Percentiles rank a stretch among this genome's conserved stretches.
These are phyloP conservation scores for Hyla sarda DNA, from an alignment of 2,113 vertebrate species.

Conservation along the genomic window DNA sequence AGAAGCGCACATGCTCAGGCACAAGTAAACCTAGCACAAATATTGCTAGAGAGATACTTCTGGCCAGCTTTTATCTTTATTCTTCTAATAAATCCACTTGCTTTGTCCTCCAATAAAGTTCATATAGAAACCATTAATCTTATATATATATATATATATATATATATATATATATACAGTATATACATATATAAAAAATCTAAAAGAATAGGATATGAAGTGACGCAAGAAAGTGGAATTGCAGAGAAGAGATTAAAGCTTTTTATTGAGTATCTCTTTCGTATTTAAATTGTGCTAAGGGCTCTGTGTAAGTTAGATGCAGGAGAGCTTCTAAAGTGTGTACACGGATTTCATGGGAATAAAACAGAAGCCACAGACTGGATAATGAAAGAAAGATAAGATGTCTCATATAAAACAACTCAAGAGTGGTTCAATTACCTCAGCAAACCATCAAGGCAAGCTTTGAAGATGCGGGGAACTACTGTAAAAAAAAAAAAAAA, in stretches of 20 bases:
- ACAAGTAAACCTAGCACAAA: conserved; percentile 69
- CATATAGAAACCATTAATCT: conserved; percentile 78
- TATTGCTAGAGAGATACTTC: conserved; percentile 72
- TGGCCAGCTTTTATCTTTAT: conserved; percentile 66
- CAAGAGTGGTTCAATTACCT: conserved; percentile 83
- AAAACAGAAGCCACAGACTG: conserved; percentile 79
- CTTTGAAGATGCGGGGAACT: conserved; percentile 84
- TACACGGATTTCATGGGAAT: conserved; percentile 86
- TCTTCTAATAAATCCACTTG: conserved; percentile 70
- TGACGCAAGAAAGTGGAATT: conserved; percentile 76
- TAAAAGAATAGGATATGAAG: conserved; percentile 78
- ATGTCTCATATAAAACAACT: conserved; percentile 82
- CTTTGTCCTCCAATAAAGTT: conserved; percentile 74
- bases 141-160: conserved; percentile 72
- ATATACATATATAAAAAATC: conserved; percentile 63
- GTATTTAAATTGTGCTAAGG: conserved; percentile 85
- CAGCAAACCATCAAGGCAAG: conserved; percentile 79
- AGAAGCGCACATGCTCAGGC: conserved; percentile 78
- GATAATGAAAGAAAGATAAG: conserved; percentile 86
- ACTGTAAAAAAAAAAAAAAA: conserved; percentile 68
- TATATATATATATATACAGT: too few relatives aligned
- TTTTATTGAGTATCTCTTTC: conserved; percentile 90
- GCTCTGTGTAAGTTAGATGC: conserved; percentile 85
- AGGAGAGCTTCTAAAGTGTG: conserved; percentile 85
- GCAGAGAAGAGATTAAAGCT: conserved; percentile 85